A percentile compares a stretch with the other conserved stretches of the same genome.
These are phyloP conservation scores for Cepaea hortensis DNA, from an alignment of 2,888 invertebrate genomes.

Conservation along the genomic window DNA sequence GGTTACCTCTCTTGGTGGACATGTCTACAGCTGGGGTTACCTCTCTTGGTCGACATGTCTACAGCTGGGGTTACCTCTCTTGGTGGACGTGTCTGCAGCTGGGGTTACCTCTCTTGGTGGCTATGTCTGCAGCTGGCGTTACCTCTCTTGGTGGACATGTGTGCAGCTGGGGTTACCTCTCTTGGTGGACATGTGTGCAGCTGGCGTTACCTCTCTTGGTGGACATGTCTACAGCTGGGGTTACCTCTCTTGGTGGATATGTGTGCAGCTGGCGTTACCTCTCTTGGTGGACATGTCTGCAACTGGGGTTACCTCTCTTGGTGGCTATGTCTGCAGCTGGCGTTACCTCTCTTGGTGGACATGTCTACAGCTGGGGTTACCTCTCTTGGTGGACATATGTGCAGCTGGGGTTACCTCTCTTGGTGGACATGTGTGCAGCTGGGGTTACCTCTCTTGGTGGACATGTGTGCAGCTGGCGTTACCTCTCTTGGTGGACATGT, in stretches of 20 bases:
- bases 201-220: slow-evolving; percentile 70
- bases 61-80: slow-evolving; percentile 64
- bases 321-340: slow-evolving; percentile 68
- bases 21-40: slow-evolving; percentile 64
- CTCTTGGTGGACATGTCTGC: slow-evolving; percentile 70
- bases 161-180: slow-evolving; percentile 65
- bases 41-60: slow-evolving; percentile 70
- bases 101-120: slow-evolving; percentile 71
- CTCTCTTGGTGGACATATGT: slow-evolving; percentile 71
- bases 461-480: slow-evolving; percentile 67
- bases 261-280: slow-evolving; percentile 65
- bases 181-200: slow-evolving; percentile 70
- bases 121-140: slow-evolving; percentile 65
- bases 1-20: slow-evolving; percentile 72
- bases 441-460: slow-evolving; percentile 71
- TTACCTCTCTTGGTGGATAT: slow-evolving; percentile 71
- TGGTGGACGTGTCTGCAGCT: slow-evolving; percentile 70
- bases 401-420: slow-evolving; percentile 64
- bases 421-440: slow-evolving; percentile 70
- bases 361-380: slow-evolving; percentile 64
- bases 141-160: slow-evolving; percentile 71
- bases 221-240: slow-evolving; percentile 67
- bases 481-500: slow-evolving; percentile 71
- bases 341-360: slow-evolving; percentile 72
- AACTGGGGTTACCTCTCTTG: slow-evolving; percentile 67